These are phyloP conservation scores for Cataglyphis albicans DNA, from an alignment of 2,888 invertebrate species.

Conservation along the genomic window DNA sequence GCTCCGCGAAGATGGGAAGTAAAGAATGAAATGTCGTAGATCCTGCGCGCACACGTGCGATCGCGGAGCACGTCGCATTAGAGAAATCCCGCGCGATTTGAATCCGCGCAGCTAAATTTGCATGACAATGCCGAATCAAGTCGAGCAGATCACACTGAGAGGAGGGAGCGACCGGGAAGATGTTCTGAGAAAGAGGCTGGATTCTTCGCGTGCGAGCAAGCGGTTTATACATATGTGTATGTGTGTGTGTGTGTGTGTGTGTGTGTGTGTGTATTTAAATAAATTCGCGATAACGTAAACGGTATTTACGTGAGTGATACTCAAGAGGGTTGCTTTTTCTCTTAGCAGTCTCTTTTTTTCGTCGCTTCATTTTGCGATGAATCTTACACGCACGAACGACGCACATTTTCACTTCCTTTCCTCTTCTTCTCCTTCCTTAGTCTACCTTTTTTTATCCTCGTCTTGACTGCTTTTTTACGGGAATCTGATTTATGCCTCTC, in stretches of 20 bases:
- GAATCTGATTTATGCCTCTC: slow-evolving; percentile 68
- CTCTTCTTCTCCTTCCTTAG: slow-evolving; percentile 13
- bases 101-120: slow-evolving; percentile 71
- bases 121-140: slow-evolving; percentile 80
- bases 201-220: slow-evolving; percentile 29
- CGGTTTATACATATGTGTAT: not conserved
- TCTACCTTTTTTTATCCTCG: slow-evolving; percentile 29
- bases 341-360: slow-evolving; percentile 20
- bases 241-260: too few relatives aligned
- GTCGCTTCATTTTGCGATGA: slow-evolving; percentile 46
- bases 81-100: slow-evolving; percentile 57
- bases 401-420: slow-evolving; percentile 49
- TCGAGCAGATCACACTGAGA: slow-evolving; percentile 49
- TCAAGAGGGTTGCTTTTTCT: slow-evolving; percentile 65
- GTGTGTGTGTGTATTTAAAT: slow-evolving; percentile 37
- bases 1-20: slow-evolving; percentile 1
- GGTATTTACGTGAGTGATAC: slow-evolving; percentile 55
- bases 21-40: slow-evolving; percentile 18
- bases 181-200: slow-evolving; percentile 71
- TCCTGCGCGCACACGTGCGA: slow-evolving; percentile 18
- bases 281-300: slow-evolving; percentile 61
- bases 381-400: slow-evolving; percentile 51
- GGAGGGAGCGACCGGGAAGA: slow-evolving; percentile 24
- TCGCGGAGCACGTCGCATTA: slow-evolving; percentile 39
- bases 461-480: slow-evolving; percentile 25